Evolutionary conservation across 1,140 invertebrate genomes (phyloP).

Genomic region (Paracyclopina nana): DNA sequence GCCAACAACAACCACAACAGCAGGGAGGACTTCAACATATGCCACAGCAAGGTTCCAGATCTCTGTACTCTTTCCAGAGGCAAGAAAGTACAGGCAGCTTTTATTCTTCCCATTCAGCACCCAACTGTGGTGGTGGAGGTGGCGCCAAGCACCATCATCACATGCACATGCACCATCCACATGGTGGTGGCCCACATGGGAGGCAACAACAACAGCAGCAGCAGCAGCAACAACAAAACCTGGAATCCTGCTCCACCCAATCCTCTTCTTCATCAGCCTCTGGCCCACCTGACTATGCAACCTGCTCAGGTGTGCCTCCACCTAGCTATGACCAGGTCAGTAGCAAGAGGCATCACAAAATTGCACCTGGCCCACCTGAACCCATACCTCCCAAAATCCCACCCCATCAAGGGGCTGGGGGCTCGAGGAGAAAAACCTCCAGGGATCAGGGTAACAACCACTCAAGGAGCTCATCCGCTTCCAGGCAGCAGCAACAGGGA

Average conservation of each 20-base stretch:
- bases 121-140: no score
- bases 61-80: no score
- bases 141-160: neutral
- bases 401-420: neutral
- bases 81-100: neutral
- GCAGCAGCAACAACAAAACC: neutral
- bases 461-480: neutral
- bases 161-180: neutral
- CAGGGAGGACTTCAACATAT: no score
- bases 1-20: no score
- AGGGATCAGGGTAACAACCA: neutral
- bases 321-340: neutral
- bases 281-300: conserved; percentile 7
- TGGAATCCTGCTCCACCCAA: conserved; percentile 6
- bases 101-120: neutral
- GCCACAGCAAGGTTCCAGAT: no score
- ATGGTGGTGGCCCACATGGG: neutral
- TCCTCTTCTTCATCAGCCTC: conserved; percentile 6
- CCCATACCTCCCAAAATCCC: neutral
- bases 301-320: neutral
- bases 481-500: neutral
- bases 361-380: neutral
- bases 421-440: neutral
- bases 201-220: neutral
- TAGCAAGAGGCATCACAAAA: neutral